These are phyloP conservation scores for Porites evermanni DNA, from an alignment of 92 coral and sea anemone species.

Conservation along the genomic window DNA sequence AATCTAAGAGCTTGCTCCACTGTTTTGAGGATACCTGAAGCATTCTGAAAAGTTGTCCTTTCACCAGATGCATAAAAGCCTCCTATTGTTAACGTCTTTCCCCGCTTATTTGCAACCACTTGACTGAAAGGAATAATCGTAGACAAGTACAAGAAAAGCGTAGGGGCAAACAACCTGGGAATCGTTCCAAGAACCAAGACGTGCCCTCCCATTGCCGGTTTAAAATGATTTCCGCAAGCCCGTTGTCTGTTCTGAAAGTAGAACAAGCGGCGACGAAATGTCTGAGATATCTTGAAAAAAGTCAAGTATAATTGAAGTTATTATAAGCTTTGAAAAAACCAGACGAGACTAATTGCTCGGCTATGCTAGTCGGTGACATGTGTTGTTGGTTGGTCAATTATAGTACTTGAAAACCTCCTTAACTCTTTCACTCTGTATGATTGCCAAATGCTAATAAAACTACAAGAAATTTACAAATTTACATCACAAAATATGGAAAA, in stretches of 20 bases:
- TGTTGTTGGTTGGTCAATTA: not conserved
- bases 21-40: constrained; percentile 55
- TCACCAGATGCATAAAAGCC: constrained; percentile 66
- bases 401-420: not conserved
- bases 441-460: too few species aligned
- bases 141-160: constrained; percentile 1
- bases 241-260: not conserved
- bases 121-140: not conserved
- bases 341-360: not conserved
- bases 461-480: not conserved
- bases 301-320: not conserved
- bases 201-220: not conserved
- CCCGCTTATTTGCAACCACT: constrained; percentile 5
- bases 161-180: not conserved
- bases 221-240: too few species aligned
- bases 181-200: not conserved
- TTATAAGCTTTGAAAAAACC: constrained; percentile 6
- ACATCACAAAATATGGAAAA: too few species aligned
- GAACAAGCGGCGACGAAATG: not conserved
- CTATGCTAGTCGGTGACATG: not conserved
- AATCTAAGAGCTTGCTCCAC: constrained; percentile 49
- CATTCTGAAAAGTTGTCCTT: constrained; percentile 67
- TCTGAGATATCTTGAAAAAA: not conserved
- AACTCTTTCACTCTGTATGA: not conserved
- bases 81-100: constrained; percentile 49